A percentile compares a stretch with the other conserved stretches of the same genome.
Evolutionary conservation across 2,888 invertebrate species (phyloP).

Genomic region (Leucophenga montana): DNA sequence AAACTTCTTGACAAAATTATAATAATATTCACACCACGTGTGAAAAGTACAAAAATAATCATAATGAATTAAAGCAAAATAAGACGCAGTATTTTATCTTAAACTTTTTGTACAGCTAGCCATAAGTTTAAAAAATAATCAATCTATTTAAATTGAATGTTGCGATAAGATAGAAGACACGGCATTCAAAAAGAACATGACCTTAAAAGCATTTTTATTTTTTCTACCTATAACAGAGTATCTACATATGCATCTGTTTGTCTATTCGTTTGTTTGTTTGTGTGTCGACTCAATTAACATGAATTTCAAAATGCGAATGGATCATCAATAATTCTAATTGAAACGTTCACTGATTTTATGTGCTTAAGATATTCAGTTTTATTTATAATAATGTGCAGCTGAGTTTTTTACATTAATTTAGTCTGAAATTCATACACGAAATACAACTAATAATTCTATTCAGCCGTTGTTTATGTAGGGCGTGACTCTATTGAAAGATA

Average conservation of each 20-base stretch:
- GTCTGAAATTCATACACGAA: constrained; percentile 4
- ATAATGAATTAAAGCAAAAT: neutral
- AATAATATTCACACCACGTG: too few relatives aligned
- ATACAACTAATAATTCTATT: too few relatives aligned
- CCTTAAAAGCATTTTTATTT: constrained; percentile 40
- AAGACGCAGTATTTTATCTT: neutral
- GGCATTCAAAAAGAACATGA: constrained; percentile 28
- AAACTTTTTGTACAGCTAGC: neutral
- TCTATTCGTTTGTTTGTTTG: constrained; percentile 32
- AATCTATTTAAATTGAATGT: constrained; percentile 13
- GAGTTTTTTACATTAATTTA: too few relatives aligned
- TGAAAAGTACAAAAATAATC: neutral
- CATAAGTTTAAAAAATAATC: constrained; percentile 10
- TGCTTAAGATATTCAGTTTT: constrained; percentile 3
- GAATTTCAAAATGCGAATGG: constrained; percentile 30
- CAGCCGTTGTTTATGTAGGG: too few relatives aligned
- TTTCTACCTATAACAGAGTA: neutral
- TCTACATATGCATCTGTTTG: neutral
- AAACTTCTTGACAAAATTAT: too few relatives aligned
- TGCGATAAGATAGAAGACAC: neutral
- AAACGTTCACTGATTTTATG: constrained; percentile 19
- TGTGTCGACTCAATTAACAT: constrained; percentile 38
- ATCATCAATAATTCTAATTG: constrained; percentile 29
- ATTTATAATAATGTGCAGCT: neutral
- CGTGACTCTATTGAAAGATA: too few relatives aligned